These are phyloP conservation scores for Xiphorhynchus erythropygius DNA, from an alignment of 2,797 vertebrate genomes.

Conservation along the genomic window DNA sequence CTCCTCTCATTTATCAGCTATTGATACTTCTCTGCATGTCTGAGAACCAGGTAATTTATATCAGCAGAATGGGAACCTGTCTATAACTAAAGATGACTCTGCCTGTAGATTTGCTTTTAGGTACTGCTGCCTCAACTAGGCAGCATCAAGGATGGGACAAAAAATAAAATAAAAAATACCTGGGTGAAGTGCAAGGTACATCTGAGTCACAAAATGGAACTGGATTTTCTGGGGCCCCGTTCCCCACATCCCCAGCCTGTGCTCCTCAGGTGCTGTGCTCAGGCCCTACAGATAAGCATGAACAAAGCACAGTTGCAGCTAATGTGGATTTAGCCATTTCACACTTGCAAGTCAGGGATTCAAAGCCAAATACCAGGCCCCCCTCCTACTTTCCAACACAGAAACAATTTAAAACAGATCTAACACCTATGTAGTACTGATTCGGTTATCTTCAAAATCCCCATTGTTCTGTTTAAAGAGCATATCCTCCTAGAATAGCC, in stretches of 20 bases:
- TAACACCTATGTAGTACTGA: conserved; percentile 63
- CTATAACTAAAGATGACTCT: background rate
- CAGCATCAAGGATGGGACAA: background rate
- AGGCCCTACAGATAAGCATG: background rate
- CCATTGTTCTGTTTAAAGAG: conserved; percentile 70
- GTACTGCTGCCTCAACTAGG: background rate
- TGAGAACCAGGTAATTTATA: background rate
- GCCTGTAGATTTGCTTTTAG: background rate
- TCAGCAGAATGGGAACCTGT: fast-evolving
- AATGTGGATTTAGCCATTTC: conserved; percentile 60
- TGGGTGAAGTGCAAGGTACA: background rate
- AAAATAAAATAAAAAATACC: background rate
- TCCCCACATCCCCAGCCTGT: background rate
- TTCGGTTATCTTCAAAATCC: conserved; percentile 66
- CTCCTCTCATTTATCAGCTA: background rate
- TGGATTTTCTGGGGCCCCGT: background rate
- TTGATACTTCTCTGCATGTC: background rate
- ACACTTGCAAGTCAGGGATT: conserved; percentile 41
- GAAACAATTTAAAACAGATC: conserved; percentile 60
- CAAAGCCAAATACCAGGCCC: conserved; percentile 34
- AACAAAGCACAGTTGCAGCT: conserved; percentile 47
- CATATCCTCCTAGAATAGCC: conserved; percentile 68
- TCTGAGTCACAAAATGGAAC: background rate
- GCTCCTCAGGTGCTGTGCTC: background rate
- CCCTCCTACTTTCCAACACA: conserved; percentile 45